These are phyloP conservation scores for Myotis planiceps DNA, from an alignment of 2,797 vertebrate species.

Conservation along the genomic window DNA sequence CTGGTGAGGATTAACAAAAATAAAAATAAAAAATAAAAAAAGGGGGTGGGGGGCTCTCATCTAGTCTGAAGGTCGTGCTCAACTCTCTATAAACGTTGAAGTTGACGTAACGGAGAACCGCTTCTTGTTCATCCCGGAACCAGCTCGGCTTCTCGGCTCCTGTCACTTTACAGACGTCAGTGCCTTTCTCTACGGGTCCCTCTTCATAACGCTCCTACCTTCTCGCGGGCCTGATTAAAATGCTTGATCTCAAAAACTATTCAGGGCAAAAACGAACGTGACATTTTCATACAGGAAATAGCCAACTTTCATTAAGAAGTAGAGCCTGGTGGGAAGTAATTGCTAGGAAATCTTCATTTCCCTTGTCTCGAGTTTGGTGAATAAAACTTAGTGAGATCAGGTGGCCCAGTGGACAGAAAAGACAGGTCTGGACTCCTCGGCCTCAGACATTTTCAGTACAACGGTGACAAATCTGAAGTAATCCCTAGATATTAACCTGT, in stretches of 20 bases:
- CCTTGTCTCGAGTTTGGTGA: background rate
- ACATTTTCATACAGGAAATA: background rate
- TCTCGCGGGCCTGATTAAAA: background rate
- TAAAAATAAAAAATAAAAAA: too few relatives aligned
- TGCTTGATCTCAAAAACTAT: background rate
- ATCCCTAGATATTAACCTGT: background rate
- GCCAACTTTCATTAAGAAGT: background rate
- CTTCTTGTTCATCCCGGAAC: background rate
- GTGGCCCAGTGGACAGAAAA: background rate
- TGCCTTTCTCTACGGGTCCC: background rate
- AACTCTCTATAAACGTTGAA: background rate
- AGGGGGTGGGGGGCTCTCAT: too few relatives aligned
- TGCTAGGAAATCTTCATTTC: background rate
- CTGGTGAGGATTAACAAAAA: too few relatives aligned
- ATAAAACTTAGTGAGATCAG: background rate
- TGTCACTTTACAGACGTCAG: background rate
- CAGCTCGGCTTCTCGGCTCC: too few relatives aligned
- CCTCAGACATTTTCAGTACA: background rate
- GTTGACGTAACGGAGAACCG: accelerated
- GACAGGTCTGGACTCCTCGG: background rate
- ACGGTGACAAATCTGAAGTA: background rate
- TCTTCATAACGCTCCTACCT: background rate
- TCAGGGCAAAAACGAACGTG: background rate
- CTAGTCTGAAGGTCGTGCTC: background rate
- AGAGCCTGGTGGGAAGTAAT: background rate